These are phyloP conservation scores for Spermophilus dauricus DNA, from an alignment of 2,113 vertebrate genomes.

Conservation along the genomic window DNA sequence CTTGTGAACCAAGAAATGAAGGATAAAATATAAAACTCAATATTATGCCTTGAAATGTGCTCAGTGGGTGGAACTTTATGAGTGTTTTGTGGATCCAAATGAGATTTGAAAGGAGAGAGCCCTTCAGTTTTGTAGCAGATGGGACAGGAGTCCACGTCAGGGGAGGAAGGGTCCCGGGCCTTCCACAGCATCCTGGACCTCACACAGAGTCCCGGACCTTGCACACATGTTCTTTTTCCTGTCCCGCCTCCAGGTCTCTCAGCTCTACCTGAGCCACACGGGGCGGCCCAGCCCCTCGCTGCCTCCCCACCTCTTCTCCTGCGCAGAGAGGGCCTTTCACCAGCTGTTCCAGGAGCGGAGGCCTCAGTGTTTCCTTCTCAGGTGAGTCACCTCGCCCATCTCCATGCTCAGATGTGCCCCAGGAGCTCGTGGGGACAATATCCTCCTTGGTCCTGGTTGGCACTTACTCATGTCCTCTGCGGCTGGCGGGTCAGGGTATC, in stretches of 20 bases:
- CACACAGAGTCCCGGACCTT: too few species aligned
- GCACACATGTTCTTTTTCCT: neutral
- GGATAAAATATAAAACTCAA: too few species aligned
- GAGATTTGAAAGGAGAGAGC: too few species aligned
- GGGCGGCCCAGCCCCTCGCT: slow-evolving; percentile 93
- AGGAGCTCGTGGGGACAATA: slow-evolving; percentile 1
- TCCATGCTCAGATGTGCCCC: neutral
- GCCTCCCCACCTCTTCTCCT: slow-evolving; percentile 97
- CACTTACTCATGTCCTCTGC: slow-evolving; percentile 61
- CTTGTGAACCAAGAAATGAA: neutral
- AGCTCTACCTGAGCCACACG: slow-evolving; percentile 94
- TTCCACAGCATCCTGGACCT: too few species aligned
- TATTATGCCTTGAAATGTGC: neutral
- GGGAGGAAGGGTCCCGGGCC: too few species aligned
- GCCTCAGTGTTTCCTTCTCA: slow-evolving; percentile 96
- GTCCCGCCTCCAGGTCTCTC: slow-evolving; percentile 92
- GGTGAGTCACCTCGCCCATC: slow-evolving; percentile 86
- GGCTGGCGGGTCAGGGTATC: neutral
- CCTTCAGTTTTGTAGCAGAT: neutral
- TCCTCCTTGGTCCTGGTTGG: slow-evolving; percentile 56
- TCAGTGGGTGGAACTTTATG: too few species aligned
- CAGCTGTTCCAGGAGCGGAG: slow-evolving; percentile 94
- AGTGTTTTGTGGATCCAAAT: neutral
- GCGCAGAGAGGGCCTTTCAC: slow-evolving; percentile 95
- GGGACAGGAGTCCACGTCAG: rapidly evolving